Percentiles rank a stretch among this genome's conserved stretches.
phyloP scores from a whole-genome alignment of 2,113 vertebrate species.

The Pica pica region DNA sequence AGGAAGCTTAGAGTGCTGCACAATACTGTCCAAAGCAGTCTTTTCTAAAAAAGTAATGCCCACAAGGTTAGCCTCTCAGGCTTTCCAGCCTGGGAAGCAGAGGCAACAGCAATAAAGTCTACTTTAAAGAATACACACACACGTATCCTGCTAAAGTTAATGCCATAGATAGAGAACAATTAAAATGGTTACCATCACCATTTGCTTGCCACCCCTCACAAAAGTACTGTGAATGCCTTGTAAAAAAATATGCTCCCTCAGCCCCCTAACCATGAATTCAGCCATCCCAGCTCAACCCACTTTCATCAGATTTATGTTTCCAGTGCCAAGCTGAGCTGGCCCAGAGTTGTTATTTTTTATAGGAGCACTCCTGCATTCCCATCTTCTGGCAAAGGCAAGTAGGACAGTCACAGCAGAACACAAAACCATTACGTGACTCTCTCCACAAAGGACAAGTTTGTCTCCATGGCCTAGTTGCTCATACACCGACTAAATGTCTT shows the following conservation, averaged over 20 bases:
- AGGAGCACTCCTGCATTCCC: background rate
- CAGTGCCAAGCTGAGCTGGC: background rate
- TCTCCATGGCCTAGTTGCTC: background rate
- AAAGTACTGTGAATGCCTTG: background rate
- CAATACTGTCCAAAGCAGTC: background rate
- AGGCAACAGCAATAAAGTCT: background rate
- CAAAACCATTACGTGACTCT: background rate
- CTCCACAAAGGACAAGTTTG: background rate
- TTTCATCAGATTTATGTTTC: background rate
- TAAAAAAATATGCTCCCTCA: background rate
- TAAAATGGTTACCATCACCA: background rate
- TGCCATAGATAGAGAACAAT: background rate
- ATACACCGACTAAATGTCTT: background rate
- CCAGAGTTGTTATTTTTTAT: background rate
- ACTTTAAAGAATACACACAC: background rate
- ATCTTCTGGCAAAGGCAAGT: background rate
- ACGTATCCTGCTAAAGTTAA: background rate
- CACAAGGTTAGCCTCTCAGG: background rate
- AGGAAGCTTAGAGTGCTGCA: background rate
- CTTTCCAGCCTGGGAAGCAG: background rate
- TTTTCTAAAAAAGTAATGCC: background rate
- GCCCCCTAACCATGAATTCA: background rate
- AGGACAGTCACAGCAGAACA: background rate
- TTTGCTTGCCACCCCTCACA: background rate
- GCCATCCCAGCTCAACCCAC: background rate